Conservation (phyloP, 2,113 vertebrate genomes). For the Stegostoma tigrinum region DNA sequence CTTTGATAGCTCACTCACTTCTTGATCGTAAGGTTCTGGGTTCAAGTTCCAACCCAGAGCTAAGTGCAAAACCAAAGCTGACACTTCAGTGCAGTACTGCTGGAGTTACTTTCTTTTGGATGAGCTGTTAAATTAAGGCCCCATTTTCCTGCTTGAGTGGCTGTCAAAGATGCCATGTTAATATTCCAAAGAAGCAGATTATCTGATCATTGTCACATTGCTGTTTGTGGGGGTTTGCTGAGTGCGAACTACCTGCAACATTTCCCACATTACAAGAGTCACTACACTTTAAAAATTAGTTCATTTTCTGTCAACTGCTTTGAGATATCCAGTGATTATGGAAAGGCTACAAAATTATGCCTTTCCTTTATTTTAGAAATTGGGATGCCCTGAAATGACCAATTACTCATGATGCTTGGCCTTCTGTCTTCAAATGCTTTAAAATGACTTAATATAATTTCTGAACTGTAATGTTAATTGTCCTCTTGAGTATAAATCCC, state of each 20-base stretch:
- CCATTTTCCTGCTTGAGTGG: no score
- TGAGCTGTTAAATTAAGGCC: no score
- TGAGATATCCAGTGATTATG: not conserved
- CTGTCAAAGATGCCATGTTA: no score
- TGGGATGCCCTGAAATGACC: not conserved
- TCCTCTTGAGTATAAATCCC: not conserved
- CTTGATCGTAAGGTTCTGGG: no score
- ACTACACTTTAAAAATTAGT: not conserved
- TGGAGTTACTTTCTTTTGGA: no score
- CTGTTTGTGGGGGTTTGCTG: not conserved
- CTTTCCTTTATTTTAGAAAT: not conserved
- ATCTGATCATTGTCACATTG: not conserved
- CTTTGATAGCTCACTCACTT: no score
- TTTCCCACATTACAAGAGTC: not conserved
- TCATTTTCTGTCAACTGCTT: not conserved
- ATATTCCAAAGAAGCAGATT: not conserved
- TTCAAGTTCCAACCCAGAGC: no score
- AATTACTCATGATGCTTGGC: not conserved
- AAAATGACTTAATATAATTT: not conserved
- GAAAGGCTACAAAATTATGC: not conserved
- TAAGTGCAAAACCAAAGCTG: no score
- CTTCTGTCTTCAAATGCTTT: not conserved
- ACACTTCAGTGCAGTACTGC: no score
- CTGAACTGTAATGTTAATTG: not conserved
- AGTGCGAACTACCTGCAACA: not conserved